phyloP scores from a whole-genome alignment of 1,140 invertebrate species.

The Eurytemora carolleeae region DNA sequence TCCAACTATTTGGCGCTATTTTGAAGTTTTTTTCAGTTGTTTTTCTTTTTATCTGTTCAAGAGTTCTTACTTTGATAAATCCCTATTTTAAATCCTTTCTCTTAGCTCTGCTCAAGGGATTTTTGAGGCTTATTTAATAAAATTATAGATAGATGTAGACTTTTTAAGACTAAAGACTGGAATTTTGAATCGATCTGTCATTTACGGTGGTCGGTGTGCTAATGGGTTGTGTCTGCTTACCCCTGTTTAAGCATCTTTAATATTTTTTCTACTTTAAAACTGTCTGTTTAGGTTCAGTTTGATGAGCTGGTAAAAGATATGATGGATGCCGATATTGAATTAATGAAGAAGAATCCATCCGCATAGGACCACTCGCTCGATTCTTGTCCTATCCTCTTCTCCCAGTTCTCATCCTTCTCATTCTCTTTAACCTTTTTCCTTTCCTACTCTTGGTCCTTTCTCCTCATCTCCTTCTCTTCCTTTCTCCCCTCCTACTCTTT shows the following conservation, averaged over 20 bases:
- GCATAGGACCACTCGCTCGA: too few relatives aligned
- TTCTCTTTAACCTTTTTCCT: too few relatives aligned
- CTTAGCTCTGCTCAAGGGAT: neutral
- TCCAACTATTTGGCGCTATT: neutral
- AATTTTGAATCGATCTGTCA: too few relatives aligned
- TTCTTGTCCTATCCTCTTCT: too few relatives aligned
- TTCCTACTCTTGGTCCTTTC: too few relatives aligned
- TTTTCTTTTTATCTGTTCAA: neutral
- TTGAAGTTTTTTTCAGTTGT: neutral
- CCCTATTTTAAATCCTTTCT: neutral
- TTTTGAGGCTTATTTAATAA: neutral
- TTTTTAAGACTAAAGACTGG: neutral
- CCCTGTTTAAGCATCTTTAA: conserved; percentile 11
- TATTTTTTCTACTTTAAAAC: conserved; percentile 8
- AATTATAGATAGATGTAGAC: neutral
- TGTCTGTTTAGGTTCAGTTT: conserved; percentile 22
- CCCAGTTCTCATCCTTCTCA: too few relatives aligned
- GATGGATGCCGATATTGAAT: conserved; percentile 72
- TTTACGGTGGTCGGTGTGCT: neutral
- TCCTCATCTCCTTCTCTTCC: too few relatives aligned
- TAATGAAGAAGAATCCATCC: conserved; percentile 80
- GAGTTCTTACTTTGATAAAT: neutral
- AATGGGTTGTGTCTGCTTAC: neutral
- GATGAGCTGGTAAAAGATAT: conserved; percentile 78
- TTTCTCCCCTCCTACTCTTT: too few relatives aligned